These are phyloP conservation scores for Athene noctua DNA, from an alignment of 2,113 vertebrate species.

Conservation along the genomic window DNA sequence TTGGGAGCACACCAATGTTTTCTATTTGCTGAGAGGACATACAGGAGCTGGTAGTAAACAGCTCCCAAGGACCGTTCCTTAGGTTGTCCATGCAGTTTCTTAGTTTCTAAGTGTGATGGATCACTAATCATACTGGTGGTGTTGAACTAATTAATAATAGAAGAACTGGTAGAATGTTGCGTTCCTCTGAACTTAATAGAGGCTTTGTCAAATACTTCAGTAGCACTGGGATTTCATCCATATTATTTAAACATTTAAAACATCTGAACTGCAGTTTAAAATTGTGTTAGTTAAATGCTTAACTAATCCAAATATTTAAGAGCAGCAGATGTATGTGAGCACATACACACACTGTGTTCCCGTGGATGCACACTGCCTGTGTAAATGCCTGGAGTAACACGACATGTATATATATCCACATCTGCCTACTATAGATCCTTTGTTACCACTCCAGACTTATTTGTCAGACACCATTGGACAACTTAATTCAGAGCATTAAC, in stretches of 20 bases:
- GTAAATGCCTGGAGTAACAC: too few species aligned
- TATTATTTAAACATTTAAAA: background rate
- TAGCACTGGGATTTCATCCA: background rate
- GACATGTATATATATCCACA: background rate
- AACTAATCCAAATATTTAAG: background rate
- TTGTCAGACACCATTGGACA: constrained; percentile 48
- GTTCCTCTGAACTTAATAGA: background rate
- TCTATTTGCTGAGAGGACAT: background rate
- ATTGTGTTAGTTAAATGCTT: constrained; percentile 35
- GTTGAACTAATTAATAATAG: constrained; percentile 5
- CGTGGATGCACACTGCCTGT: background rate
- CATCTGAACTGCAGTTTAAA: background rate
- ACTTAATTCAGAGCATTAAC: constrained; percentile 40
- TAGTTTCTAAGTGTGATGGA: background rate
- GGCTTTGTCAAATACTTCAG: background rate
- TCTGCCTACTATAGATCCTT: background rate
- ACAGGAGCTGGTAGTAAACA: background rate
- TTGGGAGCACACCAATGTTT: background rate
- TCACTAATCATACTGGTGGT: background rate
- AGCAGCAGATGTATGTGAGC: background rate
- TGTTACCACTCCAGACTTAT: constrained; percentile 35
- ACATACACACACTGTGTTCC: accelerated
- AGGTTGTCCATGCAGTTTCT: background rate
- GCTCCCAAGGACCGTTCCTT: background rate
- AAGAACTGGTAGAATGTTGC: background rate